A percentile compares a stretch with the other conserved stretches of the same genome.
phyloP scores from a whole-genome alignment of 2,888 invertebrate genomes.

The Spilarctia lutea region DNA sequence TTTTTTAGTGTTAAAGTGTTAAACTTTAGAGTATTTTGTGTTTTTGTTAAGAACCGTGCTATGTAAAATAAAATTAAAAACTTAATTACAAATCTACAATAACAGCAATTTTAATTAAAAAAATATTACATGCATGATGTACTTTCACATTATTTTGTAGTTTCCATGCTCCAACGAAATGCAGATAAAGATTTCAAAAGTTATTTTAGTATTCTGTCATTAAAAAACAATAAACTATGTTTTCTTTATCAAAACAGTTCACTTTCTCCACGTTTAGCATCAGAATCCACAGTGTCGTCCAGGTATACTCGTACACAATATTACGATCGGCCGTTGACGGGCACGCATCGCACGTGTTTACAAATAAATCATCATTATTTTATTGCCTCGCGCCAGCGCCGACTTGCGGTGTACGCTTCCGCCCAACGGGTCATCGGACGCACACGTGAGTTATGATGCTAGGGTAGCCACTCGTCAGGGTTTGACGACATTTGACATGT shows the following conservation, averaged over 20 bases:
- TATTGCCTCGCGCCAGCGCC: slow-evolving; percentile 67
- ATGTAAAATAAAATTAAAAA: neutral
- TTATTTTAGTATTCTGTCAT: neutral
- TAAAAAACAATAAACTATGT: neutral
- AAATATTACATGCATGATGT: neutral
- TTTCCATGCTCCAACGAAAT: neutral
- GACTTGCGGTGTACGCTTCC: slow-evolving; percentile 57
- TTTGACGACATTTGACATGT: slow-evolving; percentile 23
- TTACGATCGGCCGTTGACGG: slow-evolving; percentile 75
- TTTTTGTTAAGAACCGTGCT: neutral
- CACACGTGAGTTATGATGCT: slow-evolving; percentile 50
- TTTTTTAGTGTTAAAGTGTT: neutral
- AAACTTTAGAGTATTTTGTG: neutral
- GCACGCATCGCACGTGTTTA: slow-evolving; percentile 76
- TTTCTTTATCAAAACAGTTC: neutral
- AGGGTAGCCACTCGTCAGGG: slow-evolving; percentile 43
- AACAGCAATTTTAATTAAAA: neutral
- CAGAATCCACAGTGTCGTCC: slow-evolving; percentile 35
- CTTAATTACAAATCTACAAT: neutral
- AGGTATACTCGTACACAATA: slow-evolving; percentile 60
- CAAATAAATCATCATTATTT: slow-evolving; percentile 85
- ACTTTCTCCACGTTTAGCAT: slow-evolving; percentile 8
- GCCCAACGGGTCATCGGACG: slow-evolving; percentile 54
- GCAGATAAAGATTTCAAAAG: neutral
- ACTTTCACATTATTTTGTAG: neutral